phyloP scores from a whole-genome alignment of 1,140 invertebrate species.

The Spodoptera frugiperda region DNA sequence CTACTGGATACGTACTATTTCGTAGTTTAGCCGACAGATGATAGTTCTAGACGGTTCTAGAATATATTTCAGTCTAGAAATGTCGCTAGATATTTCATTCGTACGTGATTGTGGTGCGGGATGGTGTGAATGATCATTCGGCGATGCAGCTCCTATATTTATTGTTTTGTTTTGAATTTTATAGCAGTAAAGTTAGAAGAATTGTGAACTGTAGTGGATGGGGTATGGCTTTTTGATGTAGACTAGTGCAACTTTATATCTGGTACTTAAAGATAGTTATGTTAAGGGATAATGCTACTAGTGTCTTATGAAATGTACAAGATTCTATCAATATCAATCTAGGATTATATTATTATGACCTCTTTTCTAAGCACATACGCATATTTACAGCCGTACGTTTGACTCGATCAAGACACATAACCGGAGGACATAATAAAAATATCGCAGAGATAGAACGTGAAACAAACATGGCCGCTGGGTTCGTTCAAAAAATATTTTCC shows the following conservation, averaged over 20 bases:
- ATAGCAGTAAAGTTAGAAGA: background rate
- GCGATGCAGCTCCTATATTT: constrained; percentile 30
- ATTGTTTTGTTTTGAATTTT: constrained; percentile 31
- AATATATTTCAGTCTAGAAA: constrained; percentile 50
- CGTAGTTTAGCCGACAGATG: constrained; percentile 45
- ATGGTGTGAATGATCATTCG: constrained; percentile 50
- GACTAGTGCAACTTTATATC: too few relatives aligned
- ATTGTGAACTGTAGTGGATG: background rate
- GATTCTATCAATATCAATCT: background rate
- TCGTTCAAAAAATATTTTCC: constrained; percentile 55
- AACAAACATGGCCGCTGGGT: constrained; percentile 38
- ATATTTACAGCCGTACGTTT: constrained; percentile 2
- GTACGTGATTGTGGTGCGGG: constrained; percentile 63
- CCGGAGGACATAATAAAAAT: constrained; percentile 34
- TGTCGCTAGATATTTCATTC: constrained; percentile 60
- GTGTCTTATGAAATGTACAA: too few relatives aligned
- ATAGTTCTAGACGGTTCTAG: constrained; percentile 49
- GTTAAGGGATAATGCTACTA: too few relatives aligned
- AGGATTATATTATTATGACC: background rate
- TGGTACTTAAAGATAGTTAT: too few relatives aligned
- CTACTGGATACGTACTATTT: constrained; percentile 26
- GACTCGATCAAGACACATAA: constrained; percentile 11
- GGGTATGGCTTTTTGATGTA: too few relatives aligned
- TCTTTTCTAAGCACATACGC: background rate
- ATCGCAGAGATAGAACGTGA: constrained; percentile 32